Base-by-base conservation (phyloP, 1,140 invertebrate genomes). In the Melitaea cinxia region DNA sequence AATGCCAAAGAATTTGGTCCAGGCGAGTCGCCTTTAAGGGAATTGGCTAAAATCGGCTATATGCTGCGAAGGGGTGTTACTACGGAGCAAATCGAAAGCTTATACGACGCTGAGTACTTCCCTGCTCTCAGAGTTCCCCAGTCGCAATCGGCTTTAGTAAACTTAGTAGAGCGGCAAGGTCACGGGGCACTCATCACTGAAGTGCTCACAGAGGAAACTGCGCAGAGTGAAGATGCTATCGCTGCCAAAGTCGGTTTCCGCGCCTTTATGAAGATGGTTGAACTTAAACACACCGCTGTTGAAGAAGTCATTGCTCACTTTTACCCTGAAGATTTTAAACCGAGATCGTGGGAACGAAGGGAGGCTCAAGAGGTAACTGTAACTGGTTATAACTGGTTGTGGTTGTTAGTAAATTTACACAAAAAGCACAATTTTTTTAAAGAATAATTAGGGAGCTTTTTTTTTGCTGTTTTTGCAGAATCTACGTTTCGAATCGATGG, bases 221-320 rank as follows among this genome's bases (percentile, higher is more conserved):
- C 94, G 2, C 93, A 94, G 26, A 95, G 95, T 71, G 95, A 96
- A 83, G 94, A 94, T 52, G 88, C 94, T 14, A 91, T 96, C 28
- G 95, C 95, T 12, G 93, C 95, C 0, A 96, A 95, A 57, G 94
- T 95, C 56, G 96, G 96, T 6, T 96, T 97, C 81, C 93, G 94
- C 72, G 96, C 96, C 4, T 96, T 97, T 75, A 95, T 97, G 90
- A 94, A 94, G 75, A 96, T 97, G 95, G 93, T 97, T 6, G 95
- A 96, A 77, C 87, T 95, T 45, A 94, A 95, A 73, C 94, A 96
- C 80, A 94, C 94, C 12, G 95, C 94, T 2, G 95, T 97, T 21
- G 95, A 97, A 85, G 96, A 96, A 89, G 94, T 97, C 19, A 95
- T 97, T 62, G 94, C 94, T 9, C 94, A 96, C 60, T 95, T 96